Base-by-base conservation (phyloP, 2,888 invertebrate genomes). In the Eumacrocentrus americanus region DNA sequence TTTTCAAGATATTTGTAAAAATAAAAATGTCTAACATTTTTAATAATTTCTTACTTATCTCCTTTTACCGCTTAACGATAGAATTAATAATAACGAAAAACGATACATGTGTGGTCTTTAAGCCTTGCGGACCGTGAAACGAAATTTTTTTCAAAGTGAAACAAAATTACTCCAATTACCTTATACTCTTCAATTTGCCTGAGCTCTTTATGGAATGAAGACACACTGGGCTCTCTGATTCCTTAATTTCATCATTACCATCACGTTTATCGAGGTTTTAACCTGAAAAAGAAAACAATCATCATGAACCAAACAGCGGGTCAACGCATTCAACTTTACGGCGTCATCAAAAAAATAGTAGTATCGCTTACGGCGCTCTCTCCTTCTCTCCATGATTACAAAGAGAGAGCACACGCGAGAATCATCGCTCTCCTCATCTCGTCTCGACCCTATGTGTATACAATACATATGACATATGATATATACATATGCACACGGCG, bases 401-500 rank as follows among this genome's bases (percentile, higher is more conserved):
- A 16, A 40, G 16, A 14, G 16, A 12, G 38, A 40, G 38, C 12
- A 16, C 38, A 40, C 38, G 42, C 9, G 9, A 4, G 9, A 18
- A 20, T 18, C 20, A 18, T 16, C 20, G 42, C n/a, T 42, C 42
- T 18, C 42, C 2, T 18, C 42, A 42, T 42, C 42, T 42, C 42
- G n/a, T 42, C 42, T 42, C n/a, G n/a, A n/a, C n/a, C n/a, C n/a
- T n/a, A n/a, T n/a, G n/a, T n/a, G n/a, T n/a, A n/a, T n/a, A n/a
- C n/a, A n/a, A n/a, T n/a, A n/a, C n/a, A n/a, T n/a, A n/a, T n/a
- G n/a, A n/a, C n/a, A n/a, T n/a, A n/a, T n/a, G n/a, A n/a, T 59
- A 59, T 40, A 63, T 38, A 52, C 63, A 61, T 58, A 62, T 62
- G 56, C 55, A 62, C 58, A 29, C 29, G 29, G 9, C 9, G 29